Evolutionary conservation across 2,888 invertebrate genomes (phyloP), one percentile per base, ranked within the genome.

Genomic region (Athalia circularis): DNA sequence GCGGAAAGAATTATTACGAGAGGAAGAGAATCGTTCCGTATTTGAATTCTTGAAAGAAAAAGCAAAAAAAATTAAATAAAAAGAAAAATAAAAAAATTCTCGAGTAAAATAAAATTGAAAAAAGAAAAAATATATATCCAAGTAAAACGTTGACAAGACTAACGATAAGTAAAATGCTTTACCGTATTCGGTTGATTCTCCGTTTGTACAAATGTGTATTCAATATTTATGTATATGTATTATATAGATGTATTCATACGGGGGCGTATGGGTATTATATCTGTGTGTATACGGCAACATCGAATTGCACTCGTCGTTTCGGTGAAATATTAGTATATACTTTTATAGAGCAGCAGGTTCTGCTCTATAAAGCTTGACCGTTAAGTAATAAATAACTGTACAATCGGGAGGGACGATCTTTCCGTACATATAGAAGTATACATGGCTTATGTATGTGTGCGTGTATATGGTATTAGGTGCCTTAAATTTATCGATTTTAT

Each of bases 101-200:
- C 54, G n/a, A 54, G n/a, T 54, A 45, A 9, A 43, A 68, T 29
- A 7, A n/a, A 43, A n/a, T 29, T 7, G 9, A n/a, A 43, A 43
- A 68, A 6, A 43, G 52, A 68, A 45, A 54, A 45, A 47, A 8
- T 13, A 8, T 9, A 8, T 43, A 4, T 9, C 8, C 5, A 15
- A 9, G 13, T 70, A 68, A 68, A 68, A 68, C 68, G 68, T 68
- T 68, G 68, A 68, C 68, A 68, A 68, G 29, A 54, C 68, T 68
- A 54, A 54, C 52, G 54, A 54, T n/a, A n/a, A 54, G 68, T 52
- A 68, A 52, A 54, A 68, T 68, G 68, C 52, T 68, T 68, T 52
- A 54, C 52, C 52, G 29, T 50, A 29, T 54, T 11, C 8, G 59
- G 9, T 11, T 5, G 59, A 5, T 11, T 65, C 48, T 65, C 61